Evolutionary conservation across 2,797 vertebrate genomes (phyloP), one percentile per base, ranked within the genome.

Genomic region (Lithobates pipiens): DNA sequence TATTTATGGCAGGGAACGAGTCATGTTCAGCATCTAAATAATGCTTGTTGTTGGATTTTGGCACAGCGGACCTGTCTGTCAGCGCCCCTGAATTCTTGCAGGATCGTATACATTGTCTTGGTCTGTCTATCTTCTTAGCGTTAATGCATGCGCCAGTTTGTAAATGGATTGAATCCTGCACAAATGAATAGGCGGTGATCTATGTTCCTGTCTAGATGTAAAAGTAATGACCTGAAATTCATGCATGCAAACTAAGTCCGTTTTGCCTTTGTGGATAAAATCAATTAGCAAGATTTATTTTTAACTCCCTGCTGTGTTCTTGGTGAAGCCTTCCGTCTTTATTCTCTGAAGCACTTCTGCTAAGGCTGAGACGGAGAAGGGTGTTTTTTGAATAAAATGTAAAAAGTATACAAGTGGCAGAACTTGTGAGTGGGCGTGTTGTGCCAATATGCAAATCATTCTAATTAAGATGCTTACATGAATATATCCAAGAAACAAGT

Each of bases 191-290:
- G 27, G 2, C n/a, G 15, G n/a, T 67, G 65, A 74, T 72, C 21
- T 39, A 39, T 81, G 79, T 57, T 39, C 27, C 34, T 7, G 44
- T 50, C n/a, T 50, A 29, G 39, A 63, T 29, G 25, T 25, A 65
- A 50, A 67, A 69, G 42, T 32, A 18, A 11, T 34, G n/a, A 23
- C 65, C 27, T 44, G 42, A 69, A 29, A 27, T 44, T 29, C 42
- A 46, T 32, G 63, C 44, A 25, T n/a, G 67, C 23, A 71, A 54
- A 71, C 16, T 27, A 71, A 57, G 65, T 42, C 61, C 2, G 42
- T 44, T 78, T 67, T 68, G 36, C 34, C 61, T 68, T 78, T 67
- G 57, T 78, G 61, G 5, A 16, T 32, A n/a, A 80, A 70, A 13
- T 71, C 32, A 57, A 71, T 50, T 18, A 70, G 69, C 46, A 36